Percentiles rank a stretch among this genome's conserved stretches.
These are phyloP conservation scores for Sminthurinus signatus DNA, from an alignment of 1,140 invertebrate species.

Conservation along the genomic window DNA sequence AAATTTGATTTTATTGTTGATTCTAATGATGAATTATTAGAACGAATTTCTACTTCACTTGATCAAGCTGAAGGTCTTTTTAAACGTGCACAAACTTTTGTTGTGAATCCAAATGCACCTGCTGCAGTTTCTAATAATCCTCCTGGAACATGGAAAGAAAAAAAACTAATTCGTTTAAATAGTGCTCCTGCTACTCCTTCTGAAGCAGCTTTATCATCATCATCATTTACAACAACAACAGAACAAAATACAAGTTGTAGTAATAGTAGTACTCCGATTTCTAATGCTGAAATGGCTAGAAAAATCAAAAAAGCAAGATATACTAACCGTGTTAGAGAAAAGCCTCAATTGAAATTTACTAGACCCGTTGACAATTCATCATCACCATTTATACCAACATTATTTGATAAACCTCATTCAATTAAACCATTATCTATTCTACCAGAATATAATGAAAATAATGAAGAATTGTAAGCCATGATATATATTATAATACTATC, in stretches of 20 bases:
- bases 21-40: slow-evolving; percentile 72
- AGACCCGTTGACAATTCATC: slow-evolving; percentile 74
- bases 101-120: slow-evolving; percentile 47
- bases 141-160: slow-evolving; percentile 36
- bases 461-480: slow-evolving; percentile 45
- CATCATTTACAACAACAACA: too few relatives aligned
- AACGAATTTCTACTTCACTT: slow-evolving; percentile 61
- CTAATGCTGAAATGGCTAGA: slow-evolving; percentile 1
- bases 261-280: neutral
- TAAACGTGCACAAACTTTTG: slow-evolving; percentile 52
- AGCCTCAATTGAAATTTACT: slow-evolving; percentile 78
- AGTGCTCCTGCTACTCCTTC: neutral
- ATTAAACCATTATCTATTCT: slow-evolving; percentile 70
- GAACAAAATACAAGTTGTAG: slow-evolving; percentile 9
- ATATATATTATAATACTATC: too few relatives aligned
- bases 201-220: too few relatives aligned
- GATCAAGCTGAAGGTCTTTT: slow-evolving; percentile 64
- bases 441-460: slow-evolving; percentile 58
- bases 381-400: slow-evolving; percentile 69
- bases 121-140: slow-evolving; percentile 26
- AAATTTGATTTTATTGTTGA: slow-evolving; percentile 67
- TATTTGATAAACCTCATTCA: slow-evolving; percentile 82
- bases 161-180: slow-evolving; percentile 37
- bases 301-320: slow-evolving; percentile 20
- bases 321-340: slow-evolving; percentile 44